These are phyloP conservation scores for Barypeithes pellucidus DNA, from an alignment of 2,888 invertebrate genomes.

Conservation along the genomic window DNA sequence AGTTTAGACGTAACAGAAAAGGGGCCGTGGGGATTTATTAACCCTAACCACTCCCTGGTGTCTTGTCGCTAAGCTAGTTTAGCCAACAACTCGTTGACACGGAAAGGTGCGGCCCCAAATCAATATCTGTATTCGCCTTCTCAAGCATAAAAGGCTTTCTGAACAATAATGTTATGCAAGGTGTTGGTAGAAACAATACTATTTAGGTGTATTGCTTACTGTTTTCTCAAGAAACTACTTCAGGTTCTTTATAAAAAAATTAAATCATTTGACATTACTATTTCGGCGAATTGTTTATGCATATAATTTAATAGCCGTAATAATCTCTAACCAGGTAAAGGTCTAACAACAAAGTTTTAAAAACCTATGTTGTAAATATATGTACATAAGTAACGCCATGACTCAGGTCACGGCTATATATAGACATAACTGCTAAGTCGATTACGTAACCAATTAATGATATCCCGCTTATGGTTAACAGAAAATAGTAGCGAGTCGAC, in stretches of 20 bases:
- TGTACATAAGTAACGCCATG: conserved; percentile 33
- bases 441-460: conserved; percentile 59
- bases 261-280: not conserved
- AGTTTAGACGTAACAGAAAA: not conserved
- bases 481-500: conserved; percentile 29
- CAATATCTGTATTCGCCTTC: conserved; percentile 36
- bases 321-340: conserved; percentile 35
- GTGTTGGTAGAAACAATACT: not conserved
- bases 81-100: not conserved
- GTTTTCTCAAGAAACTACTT: not conserved
- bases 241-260: not conserved
- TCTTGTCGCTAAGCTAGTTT: conserved; percentile 27
- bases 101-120: conserved; percentile 30
- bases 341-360: conserved; percentile 2
- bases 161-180: not conserved
- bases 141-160: not conserved
- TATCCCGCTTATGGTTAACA: conserved; percentile 54
- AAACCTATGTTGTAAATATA: conserved; percentile 1
- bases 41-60: conserved; percentile 32
- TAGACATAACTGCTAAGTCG: conserved; percentile 60
- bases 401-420: conserved; percentile 64
- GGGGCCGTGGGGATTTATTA: conserved; percentile 16
- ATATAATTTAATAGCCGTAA: not conserved
- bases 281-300: conserved; percentile 6
- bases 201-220: not conserved